Base-by-base conservation (phyloP, 1,140 invertebrate genomes). In the Melitaea cinxia region DNA sequence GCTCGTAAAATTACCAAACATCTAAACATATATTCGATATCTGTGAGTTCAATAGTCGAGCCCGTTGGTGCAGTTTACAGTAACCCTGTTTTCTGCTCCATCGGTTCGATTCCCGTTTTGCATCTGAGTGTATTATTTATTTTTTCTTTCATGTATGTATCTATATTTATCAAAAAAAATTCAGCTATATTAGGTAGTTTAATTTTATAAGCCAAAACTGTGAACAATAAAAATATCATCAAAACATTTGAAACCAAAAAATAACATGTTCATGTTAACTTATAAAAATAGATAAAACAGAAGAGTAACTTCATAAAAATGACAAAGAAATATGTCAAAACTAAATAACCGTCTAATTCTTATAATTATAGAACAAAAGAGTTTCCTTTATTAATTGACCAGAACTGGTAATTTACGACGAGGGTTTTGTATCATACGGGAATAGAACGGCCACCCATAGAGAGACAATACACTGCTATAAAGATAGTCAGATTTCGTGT, bases 381-480 rank as follows among this genome's bases (percentile, higher is more conserved):
- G 67, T 66, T 68, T 65, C 70, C 69, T 74, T 78, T 82, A 86
- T 86, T 83, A 84, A 86, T 86, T 80, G 78, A 79, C 83, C 74
- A 82, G 81, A 81, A 78, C 69, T 50, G 45, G 75, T 81, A 84
- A 86, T 86, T 84, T 83, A 82, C 83, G 74, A 59, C 23, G 15
- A 49, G 62, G 53, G 71, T 75, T 78, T 82, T 81, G 80, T 80
- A 70, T 74, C 26, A 62, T 63, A 65, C 80, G 17, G 65, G 82
- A 84, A 84, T 86, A 86, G 82, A 81, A 72, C 62, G 65, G 67
- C 83, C 83, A 86, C 83, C 83, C 83, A 86, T 77, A 68, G 73
- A 70, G 71, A 49, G 26, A 77, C 72, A 73, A 65, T 73, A 63
- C 75, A 26, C 12, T 49, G 39, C 42, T 49, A 59, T 59, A 59